A percentile compares a stretch with the other conserved stretches of the same genome.
Conservation (phyloP, 2,113 vertebrate genomes). For the Melanocharis versteri region DNA sequence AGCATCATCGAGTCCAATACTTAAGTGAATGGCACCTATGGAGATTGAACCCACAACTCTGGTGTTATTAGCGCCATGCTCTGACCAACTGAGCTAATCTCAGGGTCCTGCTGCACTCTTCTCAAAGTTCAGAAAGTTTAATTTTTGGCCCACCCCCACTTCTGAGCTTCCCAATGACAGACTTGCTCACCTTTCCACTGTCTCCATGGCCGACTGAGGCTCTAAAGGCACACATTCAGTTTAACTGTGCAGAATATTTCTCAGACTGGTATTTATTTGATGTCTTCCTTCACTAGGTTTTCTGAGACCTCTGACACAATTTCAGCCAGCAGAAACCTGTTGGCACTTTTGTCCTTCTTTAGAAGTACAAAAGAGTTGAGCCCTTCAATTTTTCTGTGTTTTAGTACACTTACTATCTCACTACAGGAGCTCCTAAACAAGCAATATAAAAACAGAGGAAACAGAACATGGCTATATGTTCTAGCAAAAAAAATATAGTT, state of each 20-base stretch:
- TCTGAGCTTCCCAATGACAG: neutral
- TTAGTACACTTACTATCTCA: neutral
- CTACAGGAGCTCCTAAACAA: neutral
- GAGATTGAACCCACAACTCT: neutral
- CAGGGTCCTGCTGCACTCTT: accelerated
- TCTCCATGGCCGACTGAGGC: neutral
- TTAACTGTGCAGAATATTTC: neutral
- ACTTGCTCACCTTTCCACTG: neutral
- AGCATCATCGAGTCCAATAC: accelerated
- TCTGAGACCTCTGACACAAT: neutral
- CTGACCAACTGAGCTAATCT: neutral
- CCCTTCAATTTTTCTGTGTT: neutral
- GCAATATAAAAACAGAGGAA: neutral
- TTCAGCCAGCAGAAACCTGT: neutral
- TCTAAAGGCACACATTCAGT: neutral
- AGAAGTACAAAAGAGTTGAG: neutral
- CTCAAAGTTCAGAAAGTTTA: neutral
- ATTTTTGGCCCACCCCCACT: neutral
- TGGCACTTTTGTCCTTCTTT: neutral
- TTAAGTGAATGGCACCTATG: neutral
- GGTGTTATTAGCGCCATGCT: too few species aligned
- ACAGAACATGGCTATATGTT: neutral
- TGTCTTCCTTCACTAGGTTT: neutral
- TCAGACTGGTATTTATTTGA: neutral
- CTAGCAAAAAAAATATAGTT: neutral